These are phyloP conservation scores for Baryphthengus martii DNA, from an alignment of 2,113 vertebrate species.

Conservation along the genomic window DNA sequence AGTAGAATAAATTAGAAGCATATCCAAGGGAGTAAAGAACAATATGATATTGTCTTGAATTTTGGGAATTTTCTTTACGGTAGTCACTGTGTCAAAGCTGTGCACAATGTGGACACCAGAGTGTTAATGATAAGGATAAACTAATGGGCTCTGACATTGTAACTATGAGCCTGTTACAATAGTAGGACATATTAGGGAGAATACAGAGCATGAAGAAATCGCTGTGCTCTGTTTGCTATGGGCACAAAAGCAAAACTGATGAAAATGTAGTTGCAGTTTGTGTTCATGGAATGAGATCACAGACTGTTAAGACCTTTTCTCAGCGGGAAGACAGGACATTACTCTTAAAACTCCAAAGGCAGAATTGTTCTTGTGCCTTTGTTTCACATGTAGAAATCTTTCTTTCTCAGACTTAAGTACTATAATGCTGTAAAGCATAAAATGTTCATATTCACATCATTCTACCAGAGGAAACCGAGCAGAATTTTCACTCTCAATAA, in stretches of 20 bases:
- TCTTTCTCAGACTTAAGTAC: not conserved
- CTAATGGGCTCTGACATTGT: not conserved
- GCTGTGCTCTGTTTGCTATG: not conserved
- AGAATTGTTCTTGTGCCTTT: not conserved
- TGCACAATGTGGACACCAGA: not conserved
- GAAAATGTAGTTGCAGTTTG: not conserved
- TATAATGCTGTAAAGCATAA: not conserved
- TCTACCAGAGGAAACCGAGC: not conserved
- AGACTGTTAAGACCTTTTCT: not conserved
- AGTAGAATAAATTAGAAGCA: not conserved
- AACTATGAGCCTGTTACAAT: not conserved
- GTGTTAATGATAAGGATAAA: not conserved
- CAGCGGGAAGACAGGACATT: not conserved
- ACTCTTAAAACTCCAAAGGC: not conserved
- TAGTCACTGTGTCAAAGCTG: not conserved
- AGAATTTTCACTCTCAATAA: not conserved
- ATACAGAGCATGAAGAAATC: not conserved
- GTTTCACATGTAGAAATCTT: not conserved
- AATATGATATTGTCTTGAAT: not conserved
- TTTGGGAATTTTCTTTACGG: not conserved
- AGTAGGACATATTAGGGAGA: not conserved
- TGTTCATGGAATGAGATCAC: not conserved
- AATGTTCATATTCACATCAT: not conserved
- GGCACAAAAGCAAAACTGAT: not conserved
- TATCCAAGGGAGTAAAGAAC: not conserved